Evolutionary conservation across 2,888 invertebrate species (phyloP), one percentile per base, ranked within the genome.

Genomic region (Lasioglossum figueresi): DNA sequence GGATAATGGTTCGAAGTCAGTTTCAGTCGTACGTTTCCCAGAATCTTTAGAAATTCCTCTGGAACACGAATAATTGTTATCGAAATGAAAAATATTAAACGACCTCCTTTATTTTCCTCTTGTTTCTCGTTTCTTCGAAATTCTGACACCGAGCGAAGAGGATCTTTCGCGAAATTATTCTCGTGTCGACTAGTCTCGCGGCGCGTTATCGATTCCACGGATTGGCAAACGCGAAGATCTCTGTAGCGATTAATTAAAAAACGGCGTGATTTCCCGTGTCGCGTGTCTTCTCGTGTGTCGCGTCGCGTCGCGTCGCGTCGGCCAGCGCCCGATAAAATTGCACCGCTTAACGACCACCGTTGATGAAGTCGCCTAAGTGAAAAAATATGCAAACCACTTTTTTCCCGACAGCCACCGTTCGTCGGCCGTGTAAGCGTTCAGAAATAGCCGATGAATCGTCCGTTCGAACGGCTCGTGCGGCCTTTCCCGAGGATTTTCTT

Each of bases 281-380:
- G 71, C 31, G 74, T 76, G 48, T 82, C 74, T 63, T 82, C 82
- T 66, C 43, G 76, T 40, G 74, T 84, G 59, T 77, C 80, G 80
- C 72, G 19, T 78, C 71, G 78, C 78, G 80, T 76, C 66, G 76
- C 66, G 6, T 37, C 40, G 40, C 79, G n/a, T 27, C 59, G 59
- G 4, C 84, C 66, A 75, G 75, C 59, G 59, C 85, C 68, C 88
- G 86, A 81, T 88, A 86, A 84, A 88, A 86, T 89, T 90, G 86
- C 89, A 71, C 82, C 88, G 90, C 86, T 79, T 88, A 90, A 90
- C 76, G 88, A 85, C 82, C 80, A 82, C 43, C 71, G 80, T 86
- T 82, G 86, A 90, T 89, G 84, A 84, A 90, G 83, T 81, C 81
- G 86, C 88, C 82, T 90, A 88, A 86, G 86, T 80, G 86, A 86